A percentile compares a stretch with the other conserved stretches of the same genome.
Conservation (phyloP, 2,888 invertebrate genomes). For the Nipponacmea schrenckii region DNA sequence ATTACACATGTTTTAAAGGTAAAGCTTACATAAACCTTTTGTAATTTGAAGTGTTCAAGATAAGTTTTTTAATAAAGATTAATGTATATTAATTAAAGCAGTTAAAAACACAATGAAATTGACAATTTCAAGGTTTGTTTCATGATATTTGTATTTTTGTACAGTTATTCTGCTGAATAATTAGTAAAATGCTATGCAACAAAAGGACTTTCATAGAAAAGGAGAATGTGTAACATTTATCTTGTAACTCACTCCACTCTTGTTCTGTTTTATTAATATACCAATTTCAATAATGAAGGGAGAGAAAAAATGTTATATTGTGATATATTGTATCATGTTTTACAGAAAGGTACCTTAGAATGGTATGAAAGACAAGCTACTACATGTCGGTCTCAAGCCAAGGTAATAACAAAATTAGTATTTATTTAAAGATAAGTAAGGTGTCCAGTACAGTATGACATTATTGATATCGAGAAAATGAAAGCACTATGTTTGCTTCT, state of each 20-base stretch:
- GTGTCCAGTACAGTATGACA: too few relatives aligned
- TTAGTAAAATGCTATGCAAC: too few relatives aligned
- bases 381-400: conserved; percentile 41
- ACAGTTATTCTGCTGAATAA: not conserved
- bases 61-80: not conserved
- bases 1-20: conserved; percentile 82
- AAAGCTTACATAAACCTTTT: conserved; percentile 9
- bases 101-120: not conserved
- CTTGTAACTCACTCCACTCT: too few relatives aligned
- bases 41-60: not conserved
- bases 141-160: not conserved
- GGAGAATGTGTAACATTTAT: too few relatives aligned
- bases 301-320: too few relatives aligned
- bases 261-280: too few relatives aligned
- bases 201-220: too few relatives aligned
- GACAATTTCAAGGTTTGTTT: not conserved
- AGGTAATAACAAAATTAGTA: conserved; percentile 37
- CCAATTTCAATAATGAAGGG: too few relatives aligned
- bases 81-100: too few relatives aligned
- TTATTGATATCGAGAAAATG: too few relatives aligned
- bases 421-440: too few relatives aligned
- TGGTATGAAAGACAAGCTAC: conserved; percentile 75
- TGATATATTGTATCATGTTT: conserved; percentile 24
- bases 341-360: conserved; percentile 81
- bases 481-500: too few relatives aligned